Base-by-base conservation (phyloP, 2,113 vertebrate species). In the Psittacara wagleri region DNA sequence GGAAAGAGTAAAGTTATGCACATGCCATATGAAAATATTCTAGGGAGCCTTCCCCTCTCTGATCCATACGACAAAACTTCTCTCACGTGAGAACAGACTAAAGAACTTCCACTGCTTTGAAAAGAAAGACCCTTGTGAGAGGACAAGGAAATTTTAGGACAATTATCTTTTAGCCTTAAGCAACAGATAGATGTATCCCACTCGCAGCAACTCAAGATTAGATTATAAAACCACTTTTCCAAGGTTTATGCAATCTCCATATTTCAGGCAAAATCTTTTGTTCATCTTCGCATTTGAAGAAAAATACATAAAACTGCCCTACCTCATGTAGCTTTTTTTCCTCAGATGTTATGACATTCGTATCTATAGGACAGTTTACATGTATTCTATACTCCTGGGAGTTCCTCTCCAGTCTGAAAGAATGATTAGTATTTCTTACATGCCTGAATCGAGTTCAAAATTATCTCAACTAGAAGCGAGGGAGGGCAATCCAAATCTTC, bases 351-450 rank as follows among this genome's bases (percentile, higher is more conserved):
- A 72, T 29, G 22, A 63, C 84, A 90, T 89, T 92, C 73, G 62
- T 92, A 89, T 89, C 96, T 96, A 92, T 76, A 79, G 74, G 62
- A 72, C 46, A 88, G 83, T 94, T 94, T 94, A 93, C 73, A 90
- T 72, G 64, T n/a, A 49, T 79, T 48, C 52, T 54, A 12, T 86
- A 64, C 83, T 70, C 88, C 57, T 8, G 54, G 62, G 92, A 93
- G 41, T 62, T 86, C 70, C 46, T 86, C 48, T 92, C 51, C 55
- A 28, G 39, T 79, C 44, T 89, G 57, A 91, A 88, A 92, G 52
- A 90, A 77, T 93, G 88, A 94, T 96, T 92, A 95, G 74, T 95
- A 95, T 93, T 94, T 95, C 62, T 91, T 96, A 94, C 86, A 93
- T 86, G 90, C 44, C 66, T 89, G 69, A 92, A 90, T 54, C 2